Evolutionary conservation across 2,888 invertebrate species (phyloP).

Genomic region (Epicampocera succincta): DNA sequence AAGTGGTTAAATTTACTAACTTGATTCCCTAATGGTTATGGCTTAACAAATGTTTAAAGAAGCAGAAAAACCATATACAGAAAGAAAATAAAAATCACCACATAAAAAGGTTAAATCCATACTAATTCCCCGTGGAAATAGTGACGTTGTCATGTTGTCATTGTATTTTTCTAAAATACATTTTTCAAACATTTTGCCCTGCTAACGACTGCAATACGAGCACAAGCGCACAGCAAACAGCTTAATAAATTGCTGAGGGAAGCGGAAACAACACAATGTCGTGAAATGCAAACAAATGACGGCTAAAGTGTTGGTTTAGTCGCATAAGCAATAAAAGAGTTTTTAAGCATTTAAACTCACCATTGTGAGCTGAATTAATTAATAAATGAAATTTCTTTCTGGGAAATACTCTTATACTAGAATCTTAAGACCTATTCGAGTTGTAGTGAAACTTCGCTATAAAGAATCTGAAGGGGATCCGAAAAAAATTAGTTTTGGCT

Average conservation of each 20-base stretch:
- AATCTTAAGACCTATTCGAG: too few species aligned
- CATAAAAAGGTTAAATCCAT: slow-evolving; percentile 33
- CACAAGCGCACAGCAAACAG: slow-evolving; percentile 11
- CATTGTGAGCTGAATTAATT: background rate
- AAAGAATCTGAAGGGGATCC: too few species aligned
- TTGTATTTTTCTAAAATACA: slow-evolving; percentile 30
- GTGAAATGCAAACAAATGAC: slow-evolving; percentile 13
- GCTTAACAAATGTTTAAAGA: slow-evolving; percentile 12
- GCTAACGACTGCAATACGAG: slow-evolving; percentile 8
- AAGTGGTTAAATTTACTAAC: slow-evolving; percentile 73
- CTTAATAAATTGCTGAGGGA: slow-evolving; percentile 31
- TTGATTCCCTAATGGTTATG: slow-evolving; percentile 51
- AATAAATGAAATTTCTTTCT: too few species aligned
- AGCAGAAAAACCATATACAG: slow-evolving; percentile 7
- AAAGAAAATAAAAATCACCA: slow-evolving; percentile 7
- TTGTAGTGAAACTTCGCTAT: too few species aligned
- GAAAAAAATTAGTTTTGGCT: too few species aligned
- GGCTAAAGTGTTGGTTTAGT: slow-evolving; percentile 3
- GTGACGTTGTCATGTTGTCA: slow-evolving; percentile 50
- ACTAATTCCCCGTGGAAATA: slow-evolving; percentile 58
- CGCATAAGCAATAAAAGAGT: background rate
- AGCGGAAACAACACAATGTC: slow-evolving; percentile 48
- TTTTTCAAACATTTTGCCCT: slow-evolving; percentile 31
- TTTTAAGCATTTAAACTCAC: background rate
- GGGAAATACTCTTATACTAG: too few species aligned